These are phyloP conservation scores for Bimastos eiseni DNA, from an alignment of 2,888 invertebrate species.

Conservation along the genomic window DNA sequence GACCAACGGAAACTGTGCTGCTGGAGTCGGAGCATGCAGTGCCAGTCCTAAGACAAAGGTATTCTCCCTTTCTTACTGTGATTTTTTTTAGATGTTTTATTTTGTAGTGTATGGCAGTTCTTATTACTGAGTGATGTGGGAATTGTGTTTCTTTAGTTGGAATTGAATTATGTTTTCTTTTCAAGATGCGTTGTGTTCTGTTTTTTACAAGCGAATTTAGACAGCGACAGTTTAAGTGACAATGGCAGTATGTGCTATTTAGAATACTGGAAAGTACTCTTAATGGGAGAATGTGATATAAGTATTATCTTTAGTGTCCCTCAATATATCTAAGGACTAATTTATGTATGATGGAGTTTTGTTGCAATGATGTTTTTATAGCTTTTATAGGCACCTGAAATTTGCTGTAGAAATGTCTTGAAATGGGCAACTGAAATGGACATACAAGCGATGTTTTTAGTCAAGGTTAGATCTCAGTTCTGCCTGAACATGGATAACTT, in stretches of 20 bases:
- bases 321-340: neutral
- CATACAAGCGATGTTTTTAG: neutral
- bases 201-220: no score
- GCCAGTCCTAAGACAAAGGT: neutral
- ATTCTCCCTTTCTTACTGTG: neutral
- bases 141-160: neutral
- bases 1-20: neutral
- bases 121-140: neutral
- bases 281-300: no score
- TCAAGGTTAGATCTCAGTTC: neutral
- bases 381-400: neutral
- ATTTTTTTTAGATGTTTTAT: neutral
- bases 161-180: neutral
- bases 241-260: no score
- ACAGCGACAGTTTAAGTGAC: no score
- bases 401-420: neutral
- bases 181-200: no score
- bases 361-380: neutral
- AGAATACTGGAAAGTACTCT: no score
- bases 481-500: neutral
- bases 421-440: neutral
- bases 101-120: neutral
- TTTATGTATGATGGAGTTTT: neutral
- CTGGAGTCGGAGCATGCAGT: conserved; percentile 10
- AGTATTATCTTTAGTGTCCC: neutral